Evolutionary conservation across 2,113 vertebrate genomes (phyloP).

Genomic region (Dromiciops gliroides): DNA sequence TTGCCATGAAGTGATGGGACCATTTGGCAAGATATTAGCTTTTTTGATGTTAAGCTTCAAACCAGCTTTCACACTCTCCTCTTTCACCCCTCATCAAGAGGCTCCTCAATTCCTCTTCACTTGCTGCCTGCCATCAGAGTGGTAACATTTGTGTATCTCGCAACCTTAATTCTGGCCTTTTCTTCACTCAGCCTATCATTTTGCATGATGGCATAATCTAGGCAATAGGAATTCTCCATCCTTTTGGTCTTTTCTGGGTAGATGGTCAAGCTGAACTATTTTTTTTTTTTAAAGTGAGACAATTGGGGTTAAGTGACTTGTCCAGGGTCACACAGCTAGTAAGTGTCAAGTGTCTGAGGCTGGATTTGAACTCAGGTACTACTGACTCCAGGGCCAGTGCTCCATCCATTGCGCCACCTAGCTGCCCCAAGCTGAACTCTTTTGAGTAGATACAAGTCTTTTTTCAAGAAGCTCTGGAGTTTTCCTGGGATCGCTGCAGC

Average conservation of each 20-base stretch:
- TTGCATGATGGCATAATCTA: not conserved
- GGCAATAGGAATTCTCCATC: not conserved
- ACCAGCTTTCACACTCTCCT: not conserved
- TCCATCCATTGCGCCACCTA: too few relatives aligned
- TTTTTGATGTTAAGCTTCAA: not conserved
- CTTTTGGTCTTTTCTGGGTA: not conserved
- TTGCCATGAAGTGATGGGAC: not conserved
- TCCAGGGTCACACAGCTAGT: too few relatives aligned
- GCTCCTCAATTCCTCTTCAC: not conserved
- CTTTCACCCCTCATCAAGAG: not conserved
- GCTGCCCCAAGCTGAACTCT: not conserved
- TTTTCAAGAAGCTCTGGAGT: not conserved
- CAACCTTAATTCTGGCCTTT: not conserved
- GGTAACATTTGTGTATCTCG: too few relatives aligned
- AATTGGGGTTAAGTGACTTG: too few relatives aligned
- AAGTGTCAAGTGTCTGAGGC: too few relatives aligned
- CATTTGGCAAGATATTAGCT: not conserved
- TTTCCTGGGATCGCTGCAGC: not conserved
- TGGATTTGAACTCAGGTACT: too few relatives aligned
- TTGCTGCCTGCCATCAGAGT: not conserved
- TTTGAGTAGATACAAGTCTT: not conserved
- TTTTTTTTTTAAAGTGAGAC: too few relatives aligned
- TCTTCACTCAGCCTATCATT: not conserved
- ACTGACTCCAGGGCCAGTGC: too few relatives aligned
- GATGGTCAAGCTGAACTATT: not conserved